phyloP scores from a whole-genome alignment of 2,113 vertebrate species.

The Gnathonemus echidnorhynchus region DNA sequence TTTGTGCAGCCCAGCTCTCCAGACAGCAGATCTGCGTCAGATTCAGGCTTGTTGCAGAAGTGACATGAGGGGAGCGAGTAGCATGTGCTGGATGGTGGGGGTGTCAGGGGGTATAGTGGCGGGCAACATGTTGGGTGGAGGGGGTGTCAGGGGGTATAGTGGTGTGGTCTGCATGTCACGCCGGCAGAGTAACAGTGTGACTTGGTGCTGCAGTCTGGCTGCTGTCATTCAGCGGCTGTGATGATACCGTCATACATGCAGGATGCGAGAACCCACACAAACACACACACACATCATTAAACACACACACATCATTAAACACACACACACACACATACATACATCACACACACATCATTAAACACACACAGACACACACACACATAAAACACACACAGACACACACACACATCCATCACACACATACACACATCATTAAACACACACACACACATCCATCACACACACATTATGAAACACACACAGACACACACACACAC shows the following conservation, averaged over 20 bases:
- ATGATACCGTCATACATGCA: not conserved
- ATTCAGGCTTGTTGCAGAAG: not conserved
- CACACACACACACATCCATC: not conserved
- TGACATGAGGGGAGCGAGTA: not conserved
- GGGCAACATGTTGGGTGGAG: too few species aligned
- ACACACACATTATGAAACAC: not conserved
- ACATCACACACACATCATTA: not conserved
- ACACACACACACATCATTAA: not conserved
- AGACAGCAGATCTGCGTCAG: not conserved
- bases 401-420: not conserved
- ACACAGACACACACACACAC: not conserved
- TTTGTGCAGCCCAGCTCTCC: not conserved
- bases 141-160: too few species aligned
- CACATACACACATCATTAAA: conserved; percentile 1
- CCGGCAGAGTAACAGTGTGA: not conserved
- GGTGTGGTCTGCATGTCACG: not conserved
- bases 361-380: not conserved
- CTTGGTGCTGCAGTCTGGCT: not conserved
- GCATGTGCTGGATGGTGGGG: not conserved
- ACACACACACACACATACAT: not conserved
- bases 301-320: not conserved
- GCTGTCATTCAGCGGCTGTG: not conserved
- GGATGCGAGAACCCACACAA: not conserved
- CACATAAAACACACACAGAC: not conserved
- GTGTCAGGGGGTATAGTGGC: too few species aligned